Evolutionary conservation across 2,888 invertebrate genomes (phyloP).

Genomic region (Heliconius erato): DNA sequence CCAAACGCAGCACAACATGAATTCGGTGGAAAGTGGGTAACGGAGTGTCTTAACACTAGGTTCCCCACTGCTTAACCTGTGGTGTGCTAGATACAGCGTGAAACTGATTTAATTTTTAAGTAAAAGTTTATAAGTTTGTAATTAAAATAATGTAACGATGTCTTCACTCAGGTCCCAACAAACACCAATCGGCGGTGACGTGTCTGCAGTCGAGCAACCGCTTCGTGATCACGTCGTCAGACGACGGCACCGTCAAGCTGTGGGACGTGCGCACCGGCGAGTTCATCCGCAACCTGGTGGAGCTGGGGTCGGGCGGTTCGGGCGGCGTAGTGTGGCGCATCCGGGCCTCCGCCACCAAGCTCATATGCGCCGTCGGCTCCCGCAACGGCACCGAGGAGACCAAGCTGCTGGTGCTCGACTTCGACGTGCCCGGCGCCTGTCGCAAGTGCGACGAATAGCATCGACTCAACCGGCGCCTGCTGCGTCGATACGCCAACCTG

Average conservation of each 20-base stretch:
- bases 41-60: too few species aligned
- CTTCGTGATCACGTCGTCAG: conserved; percentile 99
- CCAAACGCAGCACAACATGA: too few species aligned
- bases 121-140: too few species aligned
- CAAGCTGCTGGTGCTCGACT: conserved; percentile 98
- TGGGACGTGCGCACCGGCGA: conserved; percentile 99
- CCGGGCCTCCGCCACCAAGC: conserved; percentile 96
- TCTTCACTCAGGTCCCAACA: conserved; percentile 91
- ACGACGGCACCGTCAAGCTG: conserved; percentile 99
- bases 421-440: conserved; percentile 93
- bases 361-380: conserved; percentile 99
- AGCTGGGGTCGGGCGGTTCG: conserved; percentile 96
- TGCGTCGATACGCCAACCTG: conserved; percentile 79
- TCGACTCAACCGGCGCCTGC: conserved; percentile 79
- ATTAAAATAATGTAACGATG: background rate
- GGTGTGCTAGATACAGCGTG: too few species aligned
- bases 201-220: conserved; percentile 98
- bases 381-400: conserved; percentile 99
- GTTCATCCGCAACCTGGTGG: conserved; percentile 97
- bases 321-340: conserved; percentile 99
- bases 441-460: conserved; percentile 86
- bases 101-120: too few species aligned
- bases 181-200: conserved; percentile 99
- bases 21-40: too few species aligned
- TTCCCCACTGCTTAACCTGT: too few species aligned